Evolutionary conservation across 2,888 invertebrate genomes (phyloP), one percentile per base, ranked within the genome.

Genomic region (Acrobasis consociella): DNA sequence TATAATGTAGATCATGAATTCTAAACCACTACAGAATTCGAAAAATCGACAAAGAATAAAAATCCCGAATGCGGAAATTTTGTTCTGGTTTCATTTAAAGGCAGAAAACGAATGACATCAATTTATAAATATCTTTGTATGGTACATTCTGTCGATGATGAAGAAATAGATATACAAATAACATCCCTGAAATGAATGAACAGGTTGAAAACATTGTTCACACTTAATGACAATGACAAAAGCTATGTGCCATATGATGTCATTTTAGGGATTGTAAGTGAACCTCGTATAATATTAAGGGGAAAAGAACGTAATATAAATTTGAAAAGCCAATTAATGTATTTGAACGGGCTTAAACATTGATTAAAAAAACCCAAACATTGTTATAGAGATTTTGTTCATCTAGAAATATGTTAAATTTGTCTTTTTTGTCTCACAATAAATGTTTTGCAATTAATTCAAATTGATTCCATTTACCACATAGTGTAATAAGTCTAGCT

Each of bases 101-200:
- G 63, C 49, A 59, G 63, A 55, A 63, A 59, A 63, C 53, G 63
- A 50, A 53, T 56, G 9, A 17, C 63, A 10, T 60, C 39, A 49
- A 31, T 39, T 9, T 63, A 53, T 63, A 22, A 53, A 15, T 63
- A 59, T 49, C 37, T 63, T 16, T 63, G 59, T 59, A 63, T 63
- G 63, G 63, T 63, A 11, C 59, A 63, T 49, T 53, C 16, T 52
- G 49, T 63, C 60, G 63, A 63, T 49, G 63, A 59, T 49, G 63
- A 62, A 15, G 62, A 62, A 9, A 38, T 11, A 7, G 52, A 62
- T 46, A 62, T 58, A 46, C 13, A 49, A 60, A 60, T 63, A 13
- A 59, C 63, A 17, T 63, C 63, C 10, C 55, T 63, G 39, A 63
- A 63, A 49, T 13, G 46, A n/a, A n/a, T 46, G 11, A 59, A 63